phyloP scores from a whole-genome alignment of 2,113 vertebrate species.

The Lutjanus erythropterus region DNA sequence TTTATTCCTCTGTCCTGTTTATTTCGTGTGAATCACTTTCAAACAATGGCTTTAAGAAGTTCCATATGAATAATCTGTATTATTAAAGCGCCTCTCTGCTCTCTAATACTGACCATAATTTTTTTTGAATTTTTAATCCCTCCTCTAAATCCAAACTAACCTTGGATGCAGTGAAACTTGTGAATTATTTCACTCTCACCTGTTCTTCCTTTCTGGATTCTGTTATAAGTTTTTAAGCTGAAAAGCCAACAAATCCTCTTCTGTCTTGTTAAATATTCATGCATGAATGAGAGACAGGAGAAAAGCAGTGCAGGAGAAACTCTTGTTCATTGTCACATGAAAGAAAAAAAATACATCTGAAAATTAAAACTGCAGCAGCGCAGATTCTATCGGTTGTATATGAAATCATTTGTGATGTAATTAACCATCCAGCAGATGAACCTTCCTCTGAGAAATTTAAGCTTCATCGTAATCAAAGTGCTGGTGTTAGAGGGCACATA shows the following conservation, averaged over 20 bases:
- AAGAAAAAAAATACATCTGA: conserved; percentile 7
- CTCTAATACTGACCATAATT: conserved; percentile 6
- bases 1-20: not conserved
- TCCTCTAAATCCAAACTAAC: conserved; percentile 22
- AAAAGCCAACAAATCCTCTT: conserved; percentile 60
- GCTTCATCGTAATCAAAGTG: conserved; percentile 26
- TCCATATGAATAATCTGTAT: not conserved
- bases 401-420: conserved; percentile 25
- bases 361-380: conserved; percentile 21
- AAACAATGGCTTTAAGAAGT: not conserved
- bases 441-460: conserved; percentile 1
- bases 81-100: not conserved
- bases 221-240: conserved; percentile 53
- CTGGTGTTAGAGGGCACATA: not conserved
- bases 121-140: conserved; percentile 31
- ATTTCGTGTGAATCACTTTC: too few relatives aligned
- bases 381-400: not conserved
- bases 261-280: conserved; percentile 48
- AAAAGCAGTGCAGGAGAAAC: conserved; percentile 10
- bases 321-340: conserved; percentile 43
- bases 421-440: conserved; percentile 5
- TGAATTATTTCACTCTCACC: conserved; percentile 39
- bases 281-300: conserved; percentile 17
- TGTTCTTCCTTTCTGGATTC: conserved; percentile 33
- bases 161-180: conserved; percentile 10